phyloP scores from a whole-genome alignment of 1,140 invertebrate species.

The Drosophila nikananu region DNA sequence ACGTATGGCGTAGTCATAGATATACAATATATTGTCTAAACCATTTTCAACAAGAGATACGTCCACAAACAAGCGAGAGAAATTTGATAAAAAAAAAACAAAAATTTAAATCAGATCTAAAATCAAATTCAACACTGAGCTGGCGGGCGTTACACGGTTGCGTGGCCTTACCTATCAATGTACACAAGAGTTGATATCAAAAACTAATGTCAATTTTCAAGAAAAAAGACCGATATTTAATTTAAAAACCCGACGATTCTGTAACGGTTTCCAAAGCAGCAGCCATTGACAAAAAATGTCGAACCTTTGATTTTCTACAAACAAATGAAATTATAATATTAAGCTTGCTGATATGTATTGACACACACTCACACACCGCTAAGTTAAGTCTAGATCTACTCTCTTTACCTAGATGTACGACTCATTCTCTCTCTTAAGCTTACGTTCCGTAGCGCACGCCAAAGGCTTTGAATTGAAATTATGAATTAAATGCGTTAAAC shows the following conservation, averaged over 20 bases:
- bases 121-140: constrained; percentile 46
- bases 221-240: constrained; percentile 25
- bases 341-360: constrained; percentile 28
- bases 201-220: constrained; percentile 72
- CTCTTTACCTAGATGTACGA: constrained; percentile 48
- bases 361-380: constrained; percentile 46
- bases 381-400: constrained; percentile 60
- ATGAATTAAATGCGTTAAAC: constrained; percentile 32
- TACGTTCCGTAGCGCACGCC: constrained; percentile 69
- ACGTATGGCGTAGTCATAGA: constrained; percentile 31
- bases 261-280: constrained; percentile 26
- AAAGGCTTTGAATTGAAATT: constrained; percentile 61
- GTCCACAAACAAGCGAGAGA: constrained; percentile 34
- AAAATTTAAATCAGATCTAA: not conserved
- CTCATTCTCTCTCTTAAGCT: constrained; percentile 39
- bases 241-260: constrained; percentile 25
- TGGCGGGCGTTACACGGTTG: constrained; percentile 38
- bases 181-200: constrained; percentile 69
- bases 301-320: constrained; percentile 1
- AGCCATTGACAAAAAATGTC: not conserved
- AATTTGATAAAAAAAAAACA: not conserved
- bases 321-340: constrained; percentile 9
- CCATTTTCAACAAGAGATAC: constrained; percentile 48
- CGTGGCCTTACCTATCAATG: constrained; percentile 36
- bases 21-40: constrained; percentile 30